phyloP scores from a whole-genome alignment of 1,140 invertebrate genomes.

The Pseudomyrmex sp. region DNA sequence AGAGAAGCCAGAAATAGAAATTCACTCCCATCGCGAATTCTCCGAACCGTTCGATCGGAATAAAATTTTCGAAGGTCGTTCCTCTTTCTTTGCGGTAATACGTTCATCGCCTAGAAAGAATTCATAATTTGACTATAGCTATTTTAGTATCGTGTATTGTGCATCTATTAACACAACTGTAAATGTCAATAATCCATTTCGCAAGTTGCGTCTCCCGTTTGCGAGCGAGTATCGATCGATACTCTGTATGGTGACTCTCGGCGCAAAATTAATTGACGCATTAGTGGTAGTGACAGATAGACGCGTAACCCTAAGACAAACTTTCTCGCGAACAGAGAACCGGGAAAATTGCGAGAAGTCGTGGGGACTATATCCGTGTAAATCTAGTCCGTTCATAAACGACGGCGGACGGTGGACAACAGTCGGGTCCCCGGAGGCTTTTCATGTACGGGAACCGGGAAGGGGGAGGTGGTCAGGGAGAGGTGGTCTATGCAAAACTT shows the following conservation, averaged over 20 bases:
- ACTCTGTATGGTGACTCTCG: background rate
- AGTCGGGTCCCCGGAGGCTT: constrained; percentile 69
- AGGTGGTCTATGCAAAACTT: constrained; percentile 72
- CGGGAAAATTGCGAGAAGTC: constrained; percentile 68
- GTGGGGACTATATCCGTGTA: constrained; percentile 47
- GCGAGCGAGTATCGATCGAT: constrained; percentile 10
- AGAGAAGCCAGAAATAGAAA: background rate
- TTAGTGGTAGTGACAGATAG: background rate
- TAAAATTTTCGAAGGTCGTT: constrained; percentile 27
- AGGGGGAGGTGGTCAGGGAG: background rate
- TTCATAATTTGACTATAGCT: background rate
- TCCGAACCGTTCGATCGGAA: constrained; percentile 3
- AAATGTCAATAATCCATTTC: constrained; percentile 9
- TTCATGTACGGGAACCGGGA: constrained; percentile 41
- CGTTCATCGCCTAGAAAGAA: background rate
- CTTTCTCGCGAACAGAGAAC: constrained; percentile 3
- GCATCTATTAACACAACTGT: no score
- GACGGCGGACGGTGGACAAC: constrained; percentile 61
- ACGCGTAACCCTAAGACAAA: background rate
- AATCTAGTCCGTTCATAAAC: constrained; percentile 46
- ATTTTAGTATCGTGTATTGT: background rate
- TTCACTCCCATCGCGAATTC: constrained; percentile 14
- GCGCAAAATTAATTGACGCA: constrained; percentile 11
- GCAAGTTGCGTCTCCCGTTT: background rate
- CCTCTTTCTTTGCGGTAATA: constrained; percentile 8